Evolutionary conservation across 2,888 invertebrate genomes (phyloP).

Genomic region (Agrilus mali): DNA sequence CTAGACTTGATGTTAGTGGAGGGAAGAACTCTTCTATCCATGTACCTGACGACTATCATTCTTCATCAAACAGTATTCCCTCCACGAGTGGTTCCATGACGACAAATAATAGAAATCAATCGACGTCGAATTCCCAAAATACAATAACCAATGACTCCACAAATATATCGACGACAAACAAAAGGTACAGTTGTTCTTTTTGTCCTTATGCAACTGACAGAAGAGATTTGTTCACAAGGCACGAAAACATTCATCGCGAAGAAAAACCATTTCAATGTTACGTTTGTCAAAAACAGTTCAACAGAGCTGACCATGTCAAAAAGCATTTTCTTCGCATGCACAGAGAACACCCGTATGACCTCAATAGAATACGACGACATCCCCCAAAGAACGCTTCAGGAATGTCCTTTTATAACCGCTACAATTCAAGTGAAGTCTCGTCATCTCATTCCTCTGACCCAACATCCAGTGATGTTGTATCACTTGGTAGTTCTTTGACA

Average conservation of each 20-base stretch:
- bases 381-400: constrained; percentile 45
- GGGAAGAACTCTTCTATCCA: constrained; percentile 25
- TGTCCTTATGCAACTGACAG: constrained; percentile 89
- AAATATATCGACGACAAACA: constrained; percentile 24
- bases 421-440: constrained; percentile 21
- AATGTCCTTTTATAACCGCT: constrained; percentile 36
- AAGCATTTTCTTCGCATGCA: constrained; percentile 90
- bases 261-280: constrained; percentile 92
- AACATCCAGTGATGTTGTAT: constrained; percentile 13
- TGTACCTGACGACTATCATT: constrained; percentile 25
- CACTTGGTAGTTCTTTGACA: constrained; percentile 19
- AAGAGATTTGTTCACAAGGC: constrained; percentile 78
- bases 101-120: constrained; percentile 7
- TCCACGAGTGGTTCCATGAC: constrained; percentile 7
- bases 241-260: constrained; percentile 87
- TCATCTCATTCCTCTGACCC: constrained; percentile 21
- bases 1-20: constrained; percentile 40
- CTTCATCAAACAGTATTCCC: constrained; percentile 5
- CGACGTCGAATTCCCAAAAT: constrained; percentile 7
- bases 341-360: constrained; percentile 76
- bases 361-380: constrained; percentile 64
- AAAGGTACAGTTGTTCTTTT: constrained; percentile 74
- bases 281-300: constrained; percentile 85
- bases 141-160: constrained; percentile 6
- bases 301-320: constrained; percentile 87